Conservation (phyloP, 2,113 vertebrate genomes). For the Heterotilapia buettikoferi region DNA sequence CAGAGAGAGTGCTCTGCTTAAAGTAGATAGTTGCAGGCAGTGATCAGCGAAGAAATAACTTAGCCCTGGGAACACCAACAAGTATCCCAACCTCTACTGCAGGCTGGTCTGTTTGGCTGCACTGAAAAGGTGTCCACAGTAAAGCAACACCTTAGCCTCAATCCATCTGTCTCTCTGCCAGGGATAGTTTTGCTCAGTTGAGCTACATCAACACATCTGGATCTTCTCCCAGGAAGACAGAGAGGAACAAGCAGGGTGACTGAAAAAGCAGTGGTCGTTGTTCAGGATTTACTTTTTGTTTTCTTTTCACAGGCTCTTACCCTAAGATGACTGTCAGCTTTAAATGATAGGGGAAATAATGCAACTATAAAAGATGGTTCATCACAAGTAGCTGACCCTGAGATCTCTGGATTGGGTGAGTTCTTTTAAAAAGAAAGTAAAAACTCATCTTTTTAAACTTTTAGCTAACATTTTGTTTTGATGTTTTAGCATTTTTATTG, state of each 20-base stretch:
- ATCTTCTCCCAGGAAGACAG: neutral
- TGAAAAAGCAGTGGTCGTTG: neutral
- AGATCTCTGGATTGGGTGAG: neutral
- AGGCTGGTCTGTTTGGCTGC: neutral
- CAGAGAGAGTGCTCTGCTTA: neutral
- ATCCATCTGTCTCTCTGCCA: rapidly evolving
- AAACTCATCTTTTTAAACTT: too few relatives aligned
- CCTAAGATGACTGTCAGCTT: neutral
- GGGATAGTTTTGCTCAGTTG: neutral
- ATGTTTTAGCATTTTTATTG: too few relatives aligned
- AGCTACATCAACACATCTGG: neutral
- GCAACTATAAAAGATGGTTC: neutral
- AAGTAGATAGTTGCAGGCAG: neutral
- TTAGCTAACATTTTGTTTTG: too few relatives aligned
- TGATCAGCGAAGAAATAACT: neutral
- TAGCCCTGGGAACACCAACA: neutral
- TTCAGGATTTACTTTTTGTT: neutral
- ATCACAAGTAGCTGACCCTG: neutral
- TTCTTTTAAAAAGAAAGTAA: too few relatives aligned
- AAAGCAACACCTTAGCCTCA: neutral
- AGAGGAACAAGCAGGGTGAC: neutral
- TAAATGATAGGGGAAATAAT: neutral
- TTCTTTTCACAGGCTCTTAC: neutral
- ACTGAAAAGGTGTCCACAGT: neutral
- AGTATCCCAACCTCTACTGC: neutral